Evolutionary conservation across 2,888 invertebrate genomes (phyloP).

Genomic region (Coleophora flavipennella): DNA sequence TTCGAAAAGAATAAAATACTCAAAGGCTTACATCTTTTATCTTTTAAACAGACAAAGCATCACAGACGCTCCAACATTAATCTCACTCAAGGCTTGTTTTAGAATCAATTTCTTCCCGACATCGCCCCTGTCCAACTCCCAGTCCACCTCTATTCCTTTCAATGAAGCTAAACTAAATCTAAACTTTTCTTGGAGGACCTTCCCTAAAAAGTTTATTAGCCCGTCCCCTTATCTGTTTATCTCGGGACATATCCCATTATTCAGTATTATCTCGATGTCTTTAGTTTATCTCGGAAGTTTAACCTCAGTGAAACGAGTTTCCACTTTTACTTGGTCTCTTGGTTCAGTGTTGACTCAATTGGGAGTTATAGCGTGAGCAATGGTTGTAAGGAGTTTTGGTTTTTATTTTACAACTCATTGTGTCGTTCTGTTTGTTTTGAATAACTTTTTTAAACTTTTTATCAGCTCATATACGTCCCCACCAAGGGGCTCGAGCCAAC

Average conservation of each 20-base stretch:
- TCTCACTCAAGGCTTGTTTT: slow-evolving; percentile 34
- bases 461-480: no score
- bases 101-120: slow-evolving; percentile 42
- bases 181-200: slow-evolving; percentile 38
- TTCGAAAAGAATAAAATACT: no score
- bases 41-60: no score
- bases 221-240: slow-evolving; percentile 46
- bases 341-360: slow-evolving; percentile 6
- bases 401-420: no score
- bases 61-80: slow-evolving; percentile 29
- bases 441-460: no score
- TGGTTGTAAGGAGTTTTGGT: no score
- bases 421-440: no score
- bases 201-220: slow-evolving; percentile 45
- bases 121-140: slow-evolving; percentile 29
- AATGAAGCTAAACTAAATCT: slow-evolving; percentile 39
- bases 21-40: no score
- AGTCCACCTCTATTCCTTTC: slow-evolving; percentile 40
- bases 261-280: slow-evolving; percentile 53
- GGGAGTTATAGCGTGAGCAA: slow-evolving; percentile 4
- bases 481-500: no score
- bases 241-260: slow-evolving; percentile 49
- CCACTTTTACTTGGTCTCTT: slow-evolving; percentile 5
- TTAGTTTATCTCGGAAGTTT: slow-evolving; percentile 39
- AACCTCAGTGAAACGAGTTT: slow-evolving; percentile 22